Base-by-base conservation (phyloP, 1,140 invertebrate species). In the Elymnias hypermnestra region DNA sequence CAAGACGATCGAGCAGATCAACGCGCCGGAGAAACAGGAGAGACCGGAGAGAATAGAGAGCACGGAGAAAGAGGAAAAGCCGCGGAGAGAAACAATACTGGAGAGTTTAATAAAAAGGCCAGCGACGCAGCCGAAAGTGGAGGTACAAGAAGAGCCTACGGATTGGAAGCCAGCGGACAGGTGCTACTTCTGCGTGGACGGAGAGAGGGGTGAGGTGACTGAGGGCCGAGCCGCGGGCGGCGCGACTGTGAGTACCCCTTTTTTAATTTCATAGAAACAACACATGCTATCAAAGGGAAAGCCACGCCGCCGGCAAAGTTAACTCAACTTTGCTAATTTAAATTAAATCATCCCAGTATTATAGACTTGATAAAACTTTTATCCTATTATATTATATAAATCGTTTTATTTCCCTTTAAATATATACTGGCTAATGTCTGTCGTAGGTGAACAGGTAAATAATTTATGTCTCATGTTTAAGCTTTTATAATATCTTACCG, bases 161-260 rank as follows among this genome's bases (percentile, higher is more conserved):
- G 94, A 95, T 82, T 96, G 94, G 94, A 92, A 91, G 79, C 94
- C 94, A 57, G 88, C 93, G 66, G 92, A 93, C 77, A 94, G 93
- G 86, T 95, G 94, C 86, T 92, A 93, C 89, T 95, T 95, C 86
- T 96, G 94, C 88, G 90, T 92, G 73, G 92, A 94, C 89, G 92
- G 92, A 75, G 93, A 93, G 78, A 88, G 92, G 69, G 67, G 61
- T 18, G 70, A 68, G 28, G 51, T 19, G 21, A 47, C 38, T 7
- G 59, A 59, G 14, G 56, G 53, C 18, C 29, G 41, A 6, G 45
- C 52, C n/a, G 58, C 58, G 19, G 63, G 53, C 12, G 71, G 69
- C 12, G 66, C 79, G 2, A 66, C 69, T 46, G 79, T 83, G 42
- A 67, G 79, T 67, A 8, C 3, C 3, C 33, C 17, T 21, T 36